Base-by-base conservation (phyloP, 1,140 invertebrate species). In the Drosophila suzukii region DNA sequence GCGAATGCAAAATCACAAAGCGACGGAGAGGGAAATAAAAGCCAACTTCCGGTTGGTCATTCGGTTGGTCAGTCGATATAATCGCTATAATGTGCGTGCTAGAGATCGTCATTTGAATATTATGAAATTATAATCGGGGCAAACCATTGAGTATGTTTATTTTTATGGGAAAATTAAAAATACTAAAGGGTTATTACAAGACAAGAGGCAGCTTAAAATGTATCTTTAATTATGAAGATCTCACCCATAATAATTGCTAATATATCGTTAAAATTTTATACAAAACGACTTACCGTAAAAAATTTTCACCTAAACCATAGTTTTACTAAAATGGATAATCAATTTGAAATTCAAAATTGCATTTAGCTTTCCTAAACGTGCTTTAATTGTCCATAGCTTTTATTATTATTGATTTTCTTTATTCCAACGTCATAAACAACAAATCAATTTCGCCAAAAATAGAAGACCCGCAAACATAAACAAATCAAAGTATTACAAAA, bases 51-150 rank as follows among this genome's bases (percentile, higher is more conserved):
- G 83, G 83, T 63, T 68, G 59, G 78, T 62, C 77, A 76, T 43
- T 51, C 61, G 54, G 67, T 67, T 70, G 70, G 70, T 47, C 76
- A 84, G 65, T 56, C 63, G 53, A 67, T 60, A 67, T 79, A 83
- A 83, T 88, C 68, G 67, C 60, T 82, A 49, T 78, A 88, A 88
- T 86, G 83, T 88, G 71, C 83, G 75, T 88, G 83, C 71, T 46
- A 53, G 51, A 32, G 61, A 58, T 72, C 61, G 57, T 17, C 60
- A 47, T 79, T 83, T 86, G 75, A 62, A 66, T 73, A 88, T 86
- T 83, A 88, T 82, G 61, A 57, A 68, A 65, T 56, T 47, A 75
- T 75, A 15, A n/a, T 44, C 8, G 27, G 15, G 13, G 13, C 46
- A 30, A 8, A 7, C 24, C 7, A n/a, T 49, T 4, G 30, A 49